Base-by-base conservation (phyloP, 2,888 invertebrate genomes). In the Agonopterix subpropinquella region DNA sequence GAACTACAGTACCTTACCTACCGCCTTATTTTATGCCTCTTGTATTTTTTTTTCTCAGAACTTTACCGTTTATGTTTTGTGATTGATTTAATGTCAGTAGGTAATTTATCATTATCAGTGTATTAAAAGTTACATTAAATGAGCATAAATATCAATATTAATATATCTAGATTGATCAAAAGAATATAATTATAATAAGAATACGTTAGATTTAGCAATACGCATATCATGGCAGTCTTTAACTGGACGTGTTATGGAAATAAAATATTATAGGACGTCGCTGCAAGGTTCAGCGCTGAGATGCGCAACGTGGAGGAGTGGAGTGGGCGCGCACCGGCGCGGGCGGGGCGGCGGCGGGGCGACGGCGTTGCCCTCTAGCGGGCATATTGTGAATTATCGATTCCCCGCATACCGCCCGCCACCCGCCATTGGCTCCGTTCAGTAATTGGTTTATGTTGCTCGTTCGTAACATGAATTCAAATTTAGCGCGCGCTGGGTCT, bases 341-440 rank as follows among this genome's bases (percentile, higher is more conserved):
- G 36, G 36, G 43, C 47, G 36, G 10, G 47, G 47, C 28, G 42
- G 41, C 11, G 36, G 71, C 65, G 67, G 64, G 67, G 64, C 67
- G 73, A 64, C 65, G 68, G 70, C 62, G 80, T 79, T 76, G 86
- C 85, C 86, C 88, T 89, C 89, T 87, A 83, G 83, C 84, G 89
- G 80, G 73, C 77, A 78, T 80, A 83, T 82, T 80, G 80, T 76
- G 85, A 88, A 79, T 82, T 89, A 89, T 89, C 85, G 89, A 89
- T 89, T 88, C 81, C 71, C 74, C 71, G 75, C 73, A 65, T 64
- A 64, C 69, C 69, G 67, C 51, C 62, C 65, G 59, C 70, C 72
- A 67, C 70, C 77, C 80, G 80, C 82, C 78, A 88, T 84, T 85
- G 87, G 85, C 71, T 79, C 72, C 67, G 70, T 68, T 73, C 70